A percentile compares a stretch with the other conserved stretches of the same genome.
These are phyloP conservation scores for Diploscapter pachys DNA, from an alignment of 1,140 invertebrate species.

Conservation along the genomic window DNA sequence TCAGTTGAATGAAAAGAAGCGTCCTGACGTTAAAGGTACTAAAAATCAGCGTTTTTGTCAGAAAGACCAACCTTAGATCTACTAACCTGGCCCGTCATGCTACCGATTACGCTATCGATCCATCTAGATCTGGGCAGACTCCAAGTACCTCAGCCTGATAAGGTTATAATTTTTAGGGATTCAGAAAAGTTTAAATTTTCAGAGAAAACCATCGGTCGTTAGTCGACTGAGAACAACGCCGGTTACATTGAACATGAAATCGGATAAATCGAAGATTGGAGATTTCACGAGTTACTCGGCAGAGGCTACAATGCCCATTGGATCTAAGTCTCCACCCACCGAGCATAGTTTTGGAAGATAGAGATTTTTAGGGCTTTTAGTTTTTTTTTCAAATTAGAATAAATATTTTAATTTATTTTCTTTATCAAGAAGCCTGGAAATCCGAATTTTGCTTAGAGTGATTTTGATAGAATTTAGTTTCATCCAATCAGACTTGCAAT, in stretches of 20 bases:
- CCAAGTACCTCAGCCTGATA: slow-evolving; percentile 7
- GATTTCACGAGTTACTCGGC: too few species aligned
- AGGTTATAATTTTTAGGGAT: neutral
- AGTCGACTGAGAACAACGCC: slow-evolving; percentile 3
- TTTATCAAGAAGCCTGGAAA: too few species aligned
- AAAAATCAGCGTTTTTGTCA: neutral
- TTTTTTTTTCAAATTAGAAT: too few species aligned
- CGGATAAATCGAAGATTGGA: too few species aligned
- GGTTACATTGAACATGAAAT: neutral
- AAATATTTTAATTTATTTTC: too few species aligned
- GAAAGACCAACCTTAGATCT: neutral
- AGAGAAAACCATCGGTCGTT: slow-evolving; percentile 12
- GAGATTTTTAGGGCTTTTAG: too few species aligned
- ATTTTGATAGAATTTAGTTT: too few species aligned
- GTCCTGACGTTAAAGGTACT: slow-evolving; percentile 32
- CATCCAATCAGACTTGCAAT: too few species aligned
- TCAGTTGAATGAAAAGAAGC: slow-evolving; percentile 24
- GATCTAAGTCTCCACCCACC: too few species aligned
- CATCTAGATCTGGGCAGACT: slow-evolving; percentile 14
- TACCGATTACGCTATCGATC: neutral
- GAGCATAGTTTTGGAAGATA: too few species aligned
- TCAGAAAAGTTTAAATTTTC: neutral
- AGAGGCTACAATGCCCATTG: too few species aligned
- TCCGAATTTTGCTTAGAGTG: too few species aligned
- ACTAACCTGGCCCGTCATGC: neutral